Conservation (phyloP, 2,888 invertebrate genomes). For the Isotomurus palustris region DNA sequence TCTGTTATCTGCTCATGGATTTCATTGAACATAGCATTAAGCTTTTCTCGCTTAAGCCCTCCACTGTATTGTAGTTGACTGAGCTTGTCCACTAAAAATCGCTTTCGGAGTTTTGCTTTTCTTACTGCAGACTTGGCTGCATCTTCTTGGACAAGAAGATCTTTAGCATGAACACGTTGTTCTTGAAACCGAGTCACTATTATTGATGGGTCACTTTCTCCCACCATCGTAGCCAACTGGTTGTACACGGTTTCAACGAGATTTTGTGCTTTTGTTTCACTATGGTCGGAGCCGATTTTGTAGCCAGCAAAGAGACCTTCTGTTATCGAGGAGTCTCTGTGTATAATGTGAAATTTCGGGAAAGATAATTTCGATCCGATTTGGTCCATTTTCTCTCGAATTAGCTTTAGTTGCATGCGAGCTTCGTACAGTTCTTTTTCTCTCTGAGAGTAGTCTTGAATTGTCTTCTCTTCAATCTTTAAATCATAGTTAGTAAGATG, state of each 20-base stretch:
- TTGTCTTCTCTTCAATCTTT: constrained; percentile 40
- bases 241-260: constrained; percentile 39
- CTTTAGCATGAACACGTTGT: constrained; percentile 39
- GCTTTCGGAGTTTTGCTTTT: constrained; percentile 39
- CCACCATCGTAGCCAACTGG: constrained; percentile 38
- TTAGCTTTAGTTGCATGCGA: constrained; percentile 38
- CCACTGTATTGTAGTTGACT: constrained; percentile 42
- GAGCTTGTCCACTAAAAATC: constrained; percentile 41
- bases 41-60: constrained; percentile 37
- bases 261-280: constrained; percentile 30
- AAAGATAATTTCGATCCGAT: constrained; percentile 42
- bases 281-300: constrained; percentile 6
- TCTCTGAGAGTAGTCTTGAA: constrained; percentile 35
- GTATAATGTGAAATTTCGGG: constrained; percentile 45
- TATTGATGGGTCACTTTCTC: constrained; percentile 40
- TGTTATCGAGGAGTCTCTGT: constrained; percentile 42
- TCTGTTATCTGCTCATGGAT: constrained; percentile 29
- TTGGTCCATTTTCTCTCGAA: constrained; percentile 44
- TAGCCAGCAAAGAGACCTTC: constrained; percentile 35
- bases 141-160: constrained; percentile 32
- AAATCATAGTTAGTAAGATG: neutral
- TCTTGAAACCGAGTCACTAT: constrained; percentile 38
- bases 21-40: constrained; percentile 28
- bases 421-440: constrained; percentile 42
- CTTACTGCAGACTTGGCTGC: constrained; percentile 38